Conservation (phyloP, 2,888 invertebrate genomes). For the Oxystoma pomonae region DNA sequence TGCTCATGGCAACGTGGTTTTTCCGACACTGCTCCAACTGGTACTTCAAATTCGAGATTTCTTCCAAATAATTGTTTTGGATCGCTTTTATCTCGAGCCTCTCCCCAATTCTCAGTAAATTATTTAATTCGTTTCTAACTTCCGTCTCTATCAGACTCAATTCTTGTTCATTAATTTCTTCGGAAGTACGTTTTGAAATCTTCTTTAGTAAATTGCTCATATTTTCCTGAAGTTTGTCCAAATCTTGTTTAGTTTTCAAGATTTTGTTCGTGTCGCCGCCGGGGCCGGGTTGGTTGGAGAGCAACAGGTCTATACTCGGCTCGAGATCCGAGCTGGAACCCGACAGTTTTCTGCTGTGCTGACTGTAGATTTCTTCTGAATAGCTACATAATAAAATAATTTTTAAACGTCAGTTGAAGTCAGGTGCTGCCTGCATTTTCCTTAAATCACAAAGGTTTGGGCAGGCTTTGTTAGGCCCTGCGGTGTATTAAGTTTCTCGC, state of each 20-base stretch:
- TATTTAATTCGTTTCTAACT: slow-evolving; percentile 34
- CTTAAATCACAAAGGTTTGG: too few relatives aligned
- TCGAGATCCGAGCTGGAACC: slow-evolving; percentile 47
- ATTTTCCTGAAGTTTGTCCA: slow-evolving; percentile 37
- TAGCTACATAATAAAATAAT: slow-evolving; percentile 47
- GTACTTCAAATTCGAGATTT: slow-evolving; percentile 44
- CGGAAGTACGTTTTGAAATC: slow-evolving; percentile 32
- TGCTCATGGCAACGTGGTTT: slow-evolving; percentile 26
- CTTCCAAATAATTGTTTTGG: slow-evolving; percentile 50
- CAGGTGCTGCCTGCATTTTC: too few relatives aligned
- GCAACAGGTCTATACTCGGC: slow-evolving; percentile 45
- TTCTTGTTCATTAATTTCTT: slow-evolving; percentile 35
- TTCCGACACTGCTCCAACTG: slow-evolving; percentile 44
- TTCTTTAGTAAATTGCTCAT: slow-evolving; percentile 32
- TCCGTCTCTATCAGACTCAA: slow-evolving; percentile 33
- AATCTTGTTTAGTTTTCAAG: slow-evolving; percentile 34
- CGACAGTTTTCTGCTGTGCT: slow-evolving; percentile 59
- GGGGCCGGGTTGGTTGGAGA: slow-evolving; percentile 32
- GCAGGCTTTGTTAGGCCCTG: too few relatives aligned
- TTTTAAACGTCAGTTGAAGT: too few relatives aligned
- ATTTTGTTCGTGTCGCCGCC: slow-evolving; percentile 34
- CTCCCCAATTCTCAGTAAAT: slow-evolving; percentile 38
- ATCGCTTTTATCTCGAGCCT: slow-evolving; percentile 50
- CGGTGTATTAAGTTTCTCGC: too few relatives aligned
- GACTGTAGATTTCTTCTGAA: slow-evolving; percentile 65